Conservation (phyloP, 1,140 invertebrate genomes). For the Aphelenchoides avenae region DNA sequence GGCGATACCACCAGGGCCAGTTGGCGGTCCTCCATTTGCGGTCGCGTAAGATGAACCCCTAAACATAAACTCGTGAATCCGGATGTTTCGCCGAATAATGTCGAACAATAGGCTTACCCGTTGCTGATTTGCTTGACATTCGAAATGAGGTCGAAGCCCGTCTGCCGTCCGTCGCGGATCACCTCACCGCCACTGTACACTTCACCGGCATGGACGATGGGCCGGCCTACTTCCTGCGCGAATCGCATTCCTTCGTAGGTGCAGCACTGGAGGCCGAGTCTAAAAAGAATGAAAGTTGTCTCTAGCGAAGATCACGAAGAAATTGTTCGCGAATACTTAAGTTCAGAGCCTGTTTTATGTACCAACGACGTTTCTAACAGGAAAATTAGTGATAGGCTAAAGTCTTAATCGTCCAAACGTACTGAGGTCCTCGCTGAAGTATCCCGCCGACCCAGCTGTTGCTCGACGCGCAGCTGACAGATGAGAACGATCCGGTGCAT, state of each 20-base stretch:
- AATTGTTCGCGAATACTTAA: neutral
- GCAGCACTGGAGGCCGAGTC: conserved; percentile 41
- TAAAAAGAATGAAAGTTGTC: neutral
- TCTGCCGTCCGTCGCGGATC: conserved; percentile 46
- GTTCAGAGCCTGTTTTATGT: too few relatives aligned
- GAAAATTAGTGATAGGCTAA: too few relatives aligned
- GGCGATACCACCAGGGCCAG: conserved; percentile 20
- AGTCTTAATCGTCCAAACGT: conserved; percentile 23
- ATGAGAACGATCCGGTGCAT: conserved; percentile 29
- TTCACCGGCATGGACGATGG: conserved; percentile 42
- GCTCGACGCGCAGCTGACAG: conserved; percentile 20
- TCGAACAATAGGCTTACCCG: neutral
- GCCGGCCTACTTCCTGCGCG: conserved; percentile 42
- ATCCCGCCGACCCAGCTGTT: conserved; percentile 47
- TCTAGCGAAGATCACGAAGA: neutral
- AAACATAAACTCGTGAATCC: neutral
- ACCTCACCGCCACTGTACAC: conserved; percentile 49
- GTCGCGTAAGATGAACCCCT: neutral
- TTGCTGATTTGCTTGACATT: conserved; percentile 40
- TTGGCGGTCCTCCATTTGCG: neutral
- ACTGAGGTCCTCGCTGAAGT: conserved; percentile 1
- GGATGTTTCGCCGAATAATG: neutral
- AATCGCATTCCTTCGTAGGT: conserved; percentile 47
- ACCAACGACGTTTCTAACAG: neutral
- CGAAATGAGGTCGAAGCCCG: conserved; percentile 48